A percentile compares a stretch with the other conserved stretches of the same genome.
Conservation (phyloP, 1,140 invertebrate species). For the Bactericera cockerelli region DNA sequence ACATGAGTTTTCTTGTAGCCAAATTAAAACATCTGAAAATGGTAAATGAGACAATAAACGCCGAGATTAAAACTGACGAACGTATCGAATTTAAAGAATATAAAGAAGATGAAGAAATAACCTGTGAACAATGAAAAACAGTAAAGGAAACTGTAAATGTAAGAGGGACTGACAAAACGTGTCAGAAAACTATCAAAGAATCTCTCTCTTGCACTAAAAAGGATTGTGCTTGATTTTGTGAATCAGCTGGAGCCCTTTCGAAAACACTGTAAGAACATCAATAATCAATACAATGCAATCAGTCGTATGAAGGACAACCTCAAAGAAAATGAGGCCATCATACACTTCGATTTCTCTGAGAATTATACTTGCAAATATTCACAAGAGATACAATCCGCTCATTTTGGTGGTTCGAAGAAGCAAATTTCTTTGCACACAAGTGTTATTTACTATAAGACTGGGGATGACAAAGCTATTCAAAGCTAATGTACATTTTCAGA, state of each 20-base stretch:
- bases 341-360: slow-evolving; percentile 28
- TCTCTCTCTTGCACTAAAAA: slow-evolving; percentile 19
- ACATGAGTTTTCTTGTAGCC: slow-evolving; percentile 14
- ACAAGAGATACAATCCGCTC: slow-evolving; percentile 26
- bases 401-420: slow-evolving; percentile 25
- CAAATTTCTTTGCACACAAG: slow-evolving; percentile 28
- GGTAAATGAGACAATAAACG: slow-evolving; percentile 14
- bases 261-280: slow-evolving; percentile 24
- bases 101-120: slow-evolving; percentile 12
- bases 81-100: slow-evolving; percentile 11
- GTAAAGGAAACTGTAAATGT: slow-evolving; percentile 14
- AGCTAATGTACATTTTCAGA: slow-evolving; percentile 28
- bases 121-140: slow-evolving; percentile 17
- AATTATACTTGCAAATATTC: slow-evolving; percentile 27
- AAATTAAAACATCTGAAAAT: slow-evolving; percentile 17
- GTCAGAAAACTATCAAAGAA: slow-evolving; percentile 17
- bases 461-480: slow-evolving; percentile 17
- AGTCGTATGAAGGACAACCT: slow-evolving; percentile 24
- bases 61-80: slow-evolving; percentile 7
- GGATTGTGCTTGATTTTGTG: slow-evolving; percentile 17
- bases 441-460: slow-evolving; percentile 21
- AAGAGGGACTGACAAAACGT: slow-evolving; percentile 8
- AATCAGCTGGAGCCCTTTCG: slow-evolving; percentile 13
- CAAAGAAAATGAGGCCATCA: slow-evolving; percentile 22
- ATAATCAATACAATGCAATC: slow-evolving; percentile 23